These are phyloP conservation scores for Lepus americanus DNA, from an alignment of 2,113 vertebrate species.

Conservation along the genomic window DNA sequence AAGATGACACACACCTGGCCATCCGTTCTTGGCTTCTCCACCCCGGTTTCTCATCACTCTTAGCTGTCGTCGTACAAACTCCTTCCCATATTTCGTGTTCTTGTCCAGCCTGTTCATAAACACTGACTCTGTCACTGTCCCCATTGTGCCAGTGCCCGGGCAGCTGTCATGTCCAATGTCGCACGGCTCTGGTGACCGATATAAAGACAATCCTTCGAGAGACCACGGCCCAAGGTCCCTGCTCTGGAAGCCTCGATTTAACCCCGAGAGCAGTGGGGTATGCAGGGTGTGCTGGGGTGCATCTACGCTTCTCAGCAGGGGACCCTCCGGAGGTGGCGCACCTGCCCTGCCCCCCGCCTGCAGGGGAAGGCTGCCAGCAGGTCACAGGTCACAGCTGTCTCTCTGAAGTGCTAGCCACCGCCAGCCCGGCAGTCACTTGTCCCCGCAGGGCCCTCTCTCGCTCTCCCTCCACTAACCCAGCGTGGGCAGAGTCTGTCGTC, in stretches of 20 bases:
- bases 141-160: background rate
- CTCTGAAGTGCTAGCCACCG: background rate
- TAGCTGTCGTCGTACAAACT: background rate
- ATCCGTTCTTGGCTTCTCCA: background rate
- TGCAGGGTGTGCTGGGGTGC: rapidly evolving
- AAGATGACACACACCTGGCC: background rate
- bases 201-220: background rate
- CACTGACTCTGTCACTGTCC: background rate
- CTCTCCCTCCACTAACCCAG: background rate
- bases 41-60: background rate
- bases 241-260: background rate
- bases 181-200: background rate
- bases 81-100: background rate
- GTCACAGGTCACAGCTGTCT: background rate
- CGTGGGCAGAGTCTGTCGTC: background rate
- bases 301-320: background rate
- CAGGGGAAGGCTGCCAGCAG: too few relatives aligned
- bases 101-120: background rate
- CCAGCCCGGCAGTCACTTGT: background rate
- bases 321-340: too few relatives aligned
- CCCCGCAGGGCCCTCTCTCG: background rate
- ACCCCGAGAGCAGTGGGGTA: background rate
- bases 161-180: background rate
- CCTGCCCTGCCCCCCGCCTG: background rate
- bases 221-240: background rate